Evolutionary conservation across 2,888 invertebrate species (phyloP).

Genomic region (Spatulosminthurus flaviceps): DNA sequence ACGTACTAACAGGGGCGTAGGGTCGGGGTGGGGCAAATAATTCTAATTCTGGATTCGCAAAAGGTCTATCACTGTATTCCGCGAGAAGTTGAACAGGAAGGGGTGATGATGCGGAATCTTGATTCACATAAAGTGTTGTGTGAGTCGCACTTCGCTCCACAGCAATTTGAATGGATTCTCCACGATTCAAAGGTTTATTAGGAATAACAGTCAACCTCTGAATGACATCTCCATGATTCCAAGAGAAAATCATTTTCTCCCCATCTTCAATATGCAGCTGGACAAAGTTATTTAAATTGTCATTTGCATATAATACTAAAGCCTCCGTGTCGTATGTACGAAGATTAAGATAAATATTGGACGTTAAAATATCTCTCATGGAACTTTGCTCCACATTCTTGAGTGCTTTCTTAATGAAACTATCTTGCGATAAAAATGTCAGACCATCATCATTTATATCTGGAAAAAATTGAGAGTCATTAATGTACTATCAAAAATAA

Average conservation of each 20-base stretch:
- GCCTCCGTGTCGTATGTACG: slow-evolving; percentile 85
- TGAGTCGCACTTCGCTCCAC: slow-evolving; percentile 77
- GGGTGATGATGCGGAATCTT: slow-evolving; percentile 76
- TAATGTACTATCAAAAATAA: no score
- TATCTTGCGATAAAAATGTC: slow-evolving; percentile 83
- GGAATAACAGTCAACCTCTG: slow-evolving; percentile 50
- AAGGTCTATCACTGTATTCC: slow-evolving; percentile 85
- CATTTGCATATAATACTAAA: slow-evolving; percentile 88
- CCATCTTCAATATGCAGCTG: slow-evolving; percentile 85
- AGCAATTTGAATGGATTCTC: slow-evolving; percentile 88
- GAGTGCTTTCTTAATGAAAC: slow-evolving; percentile 83
- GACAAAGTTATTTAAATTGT: slow-evolving; percentile 91
- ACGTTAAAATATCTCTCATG: slow-evolving; percentile 78
- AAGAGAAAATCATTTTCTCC: slow-evolving; percentile 82
- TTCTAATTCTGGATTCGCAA: slow-evolving; percentile 85
- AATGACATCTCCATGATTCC: slow-evolving; percentile 72
- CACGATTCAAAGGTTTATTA: slow-evolving; percentile 74
- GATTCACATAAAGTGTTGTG: slow-evolving; percentile 84
- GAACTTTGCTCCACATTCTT: slow-evolving; percentile 74
- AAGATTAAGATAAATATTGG: slow-evolving; percentile 86
- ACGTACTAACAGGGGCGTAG: slow-evolving; percentile 87
- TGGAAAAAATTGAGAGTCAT: slow-evolving; percentile 68
- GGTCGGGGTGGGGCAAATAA: slow-evolving; percentile 87
- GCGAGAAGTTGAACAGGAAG: slow-evolving; percentile 77
- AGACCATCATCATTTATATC: slow-evolving; percentile 90